Base-by-base conservation (phyloP, 2,888 invertebrate genomes). In the Noctuana brunneofusca region DNA sequence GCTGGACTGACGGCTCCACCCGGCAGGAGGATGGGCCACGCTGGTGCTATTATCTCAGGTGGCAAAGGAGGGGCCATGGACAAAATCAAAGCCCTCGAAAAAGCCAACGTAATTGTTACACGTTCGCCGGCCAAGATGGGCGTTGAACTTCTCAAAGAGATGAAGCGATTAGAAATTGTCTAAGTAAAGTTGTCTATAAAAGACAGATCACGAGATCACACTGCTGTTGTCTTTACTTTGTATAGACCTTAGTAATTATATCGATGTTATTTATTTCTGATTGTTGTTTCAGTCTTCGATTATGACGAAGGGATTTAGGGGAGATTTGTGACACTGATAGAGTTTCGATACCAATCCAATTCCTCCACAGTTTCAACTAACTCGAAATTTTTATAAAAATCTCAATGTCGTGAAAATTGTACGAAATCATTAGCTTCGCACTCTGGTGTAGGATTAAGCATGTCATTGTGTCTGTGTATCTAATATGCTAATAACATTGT, bases 1-100 rank as follows among this genome's bases (percentile, higher is more conserved):
- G 99, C 99, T 74, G 99, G 99, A 64, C 86, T 99, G 66, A 99
- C 99, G 11, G 99, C 99, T 12, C 99, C 99, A 16, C 98, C 99
- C 49, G 99, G 99, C 59, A 93, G 99, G 75, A 94, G 99, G 81
- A 99, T 99, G 99, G 99, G 99, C 48, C 99, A 99, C 85, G 99
- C 99, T 65, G 99, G 99, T 71, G 99, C 99, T 69, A 99, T 99
- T 77, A 99, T 99, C 81, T 97, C 99, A 0, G 99, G 99, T 14
- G 99, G 99, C 55, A 99, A 99, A 86, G 99, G 99, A 68, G 98
- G 98, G 59, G 99, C 99, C 64, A 96, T 97, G 89, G 99, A 98
- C 81, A 99, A 99, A 92, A 99, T 99, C 71, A 95, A 96, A 75
- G 98, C 99, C 64, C 91, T 99, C 67, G 96, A 96, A 89, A 95